These are phyloP conservation scores for Ophiothrix spiculata DNA, from an alignment of 35 echinoderm and acorn worm species.

Conservation along the genomic window DNA sequence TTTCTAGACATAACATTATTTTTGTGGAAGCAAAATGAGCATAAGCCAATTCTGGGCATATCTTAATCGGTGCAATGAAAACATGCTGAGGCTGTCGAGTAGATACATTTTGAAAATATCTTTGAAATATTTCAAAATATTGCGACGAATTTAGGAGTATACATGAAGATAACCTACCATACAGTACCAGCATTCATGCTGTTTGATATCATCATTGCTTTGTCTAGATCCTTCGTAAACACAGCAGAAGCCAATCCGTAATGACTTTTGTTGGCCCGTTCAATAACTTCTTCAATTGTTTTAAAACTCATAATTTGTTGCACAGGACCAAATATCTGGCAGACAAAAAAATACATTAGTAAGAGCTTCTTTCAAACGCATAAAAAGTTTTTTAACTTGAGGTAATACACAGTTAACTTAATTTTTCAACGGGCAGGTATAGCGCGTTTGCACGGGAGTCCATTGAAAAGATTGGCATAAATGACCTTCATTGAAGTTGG, in stretches of 20 bases:
- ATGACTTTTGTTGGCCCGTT: conserved; percentile 52
- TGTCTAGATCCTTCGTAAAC: conserved; percentile 71
- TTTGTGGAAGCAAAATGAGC: too few relatives aligned
- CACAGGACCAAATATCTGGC: conserved; percentile 81
- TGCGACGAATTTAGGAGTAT: background rate
- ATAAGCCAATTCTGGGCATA: too few relatives aligned
- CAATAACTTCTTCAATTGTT: conserved; percentile 62
- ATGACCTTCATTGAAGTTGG: too few relatives aligned
- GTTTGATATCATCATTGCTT: conserved; percentile 63
- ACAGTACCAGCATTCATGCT: conserved; percentile 60
- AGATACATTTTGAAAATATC: background rate
- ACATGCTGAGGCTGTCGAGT: background rate
- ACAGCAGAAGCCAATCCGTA: conserved; percentile 70
- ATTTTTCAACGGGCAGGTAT: too few relatives aligned
- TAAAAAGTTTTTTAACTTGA: too few relatives aligned
- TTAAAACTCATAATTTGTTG: conserved; percentile 73
- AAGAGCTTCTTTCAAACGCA: too few relatives aligned
- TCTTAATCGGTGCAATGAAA: too few relatives aligned
- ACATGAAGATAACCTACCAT: conserved; percentile 34
- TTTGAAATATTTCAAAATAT: background rate
- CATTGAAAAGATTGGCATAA: too few relatives aligned
- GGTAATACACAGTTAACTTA: too few relatives aligned
- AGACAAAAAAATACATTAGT: background rate
- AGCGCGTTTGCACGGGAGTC: too few relatives aligned
- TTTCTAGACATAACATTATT: too few relatives aligned